phyloP scores from a whole-genome alignment of 2,113 vertebrate species.

The Eira barbara region DNA sequence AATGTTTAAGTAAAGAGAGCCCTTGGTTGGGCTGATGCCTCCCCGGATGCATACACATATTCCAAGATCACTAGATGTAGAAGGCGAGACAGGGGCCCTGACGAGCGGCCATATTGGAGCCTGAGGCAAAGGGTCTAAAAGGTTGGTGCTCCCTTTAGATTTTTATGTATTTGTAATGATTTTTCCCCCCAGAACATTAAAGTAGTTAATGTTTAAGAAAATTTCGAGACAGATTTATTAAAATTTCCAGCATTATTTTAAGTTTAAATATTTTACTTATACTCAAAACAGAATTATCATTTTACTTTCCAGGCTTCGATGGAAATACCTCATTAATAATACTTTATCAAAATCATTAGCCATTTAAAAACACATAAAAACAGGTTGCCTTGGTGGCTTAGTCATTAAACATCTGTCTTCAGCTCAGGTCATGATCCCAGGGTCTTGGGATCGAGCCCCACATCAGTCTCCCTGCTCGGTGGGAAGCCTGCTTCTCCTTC shows the following conservation, averaged over 20 bases:
- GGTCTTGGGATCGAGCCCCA: no score
- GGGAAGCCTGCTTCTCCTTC: no score
- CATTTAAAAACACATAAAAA: not conserved
- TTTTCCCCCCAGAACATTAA: not conserved
- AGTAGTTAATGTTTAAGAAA: not conserved
- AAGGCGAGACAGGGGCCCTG: not conserved
- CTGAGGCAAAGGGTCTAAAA: not conserved
- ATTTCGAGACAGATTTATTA: not conserved
- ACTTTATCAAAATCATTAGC: not conserved
- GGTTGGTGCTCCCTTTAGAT: not conserved
- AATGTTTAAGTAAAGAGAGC: not conserved
- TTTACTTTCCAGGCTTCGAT: not conserved
- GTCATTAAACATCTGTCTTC: no score
- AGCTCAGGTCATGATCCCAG: no score
- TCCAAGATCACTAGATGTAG: no score
- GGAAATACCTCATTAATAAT: not conserved
- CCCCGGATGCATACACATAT: accelerated
- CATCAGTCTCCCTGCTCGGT: no score
- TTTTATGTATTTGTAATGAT: not conserved
- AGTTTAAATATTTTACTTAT: not conserved
- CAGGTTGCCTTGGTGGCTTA: no score
- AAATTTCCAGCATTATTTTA: not conserved
- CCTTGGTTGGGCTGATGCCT: not conserved
- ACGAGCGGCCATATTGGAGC: not conserved
- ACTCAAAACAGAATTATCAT: not conserved